Evolutionary conservation across 2,797 vertebrate genomes (phyloP).

Genomic region (Melanotaenia maccullochi): DNA sequence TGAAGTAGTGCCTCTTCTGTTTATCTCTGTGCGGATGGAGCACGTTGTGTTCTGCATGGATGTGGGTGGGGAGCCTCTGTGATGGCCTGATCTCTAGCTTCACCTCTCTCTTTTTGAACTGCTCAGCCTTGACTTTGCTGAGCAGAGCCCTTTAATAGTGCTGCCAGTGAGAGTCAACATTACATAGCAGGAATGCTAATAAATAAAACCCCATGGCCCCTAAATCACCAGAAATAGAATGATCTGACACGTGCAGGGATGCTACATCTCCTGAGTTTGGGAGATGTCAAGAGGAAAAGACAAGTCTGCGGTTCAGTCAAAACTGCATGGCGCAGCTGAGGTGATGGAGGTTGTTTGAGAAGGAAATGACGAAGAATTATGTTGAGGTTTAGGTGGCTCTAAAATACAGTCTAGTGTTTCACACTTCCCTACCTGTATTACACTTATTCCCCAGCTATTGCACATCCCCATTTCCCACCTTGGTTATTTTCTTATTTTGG

Average conservation of each 20-base stretch:
- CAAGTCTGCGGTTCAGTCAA: constrained; percentile 15
- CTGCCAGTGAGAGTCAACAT: constrained; percentile 58
- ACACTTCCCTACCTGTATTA: constrained; percentile 53
- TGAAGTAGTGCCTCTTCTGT: constrained; percentile 6
- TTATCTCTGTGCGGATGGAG: neutral
- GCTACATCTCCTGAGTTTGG: constrained; percentile 37
- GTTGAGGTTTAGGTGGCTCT: constrained; percentile 14
- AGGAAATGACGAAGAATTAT: neutral
- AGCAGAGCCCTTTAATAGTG: constrained; percentile 55
- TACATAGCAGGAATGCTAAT: constrained; percentile 65
- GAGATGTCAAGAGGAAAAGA: constrained; percentile 30
- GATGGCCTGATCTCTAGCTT: constrained; percentile 44
- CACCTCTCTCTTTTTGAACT: constrained; percentile 56
- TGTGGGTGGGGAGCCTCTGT: constrained; percentile 39
- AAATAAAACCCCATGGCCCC: constrained; percentile 35
- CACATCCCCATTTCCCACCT: constrained; percentile 61
- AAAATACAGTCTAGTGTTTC: constrained; percentile 39
- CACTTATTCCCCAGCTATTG: constrained; percentile 64
- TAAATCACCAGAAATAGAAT: constrained; percentile 43
- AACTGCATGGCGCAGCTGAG: constrained; percentile 6
- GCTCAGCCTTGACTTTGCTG: constrained; percentile 60
- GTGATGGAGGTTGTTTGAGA: constrained; percentile 3
- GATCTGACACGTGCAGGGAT: constrained; percentile 37
- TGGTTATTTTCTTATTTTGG: constrained; percentile 43
- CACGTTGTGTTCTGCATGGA: constrained; percentile 20